Conservation (phyloP, 2,113 vertebrate species). For the Hippoglossus stenolepis region DNA sequence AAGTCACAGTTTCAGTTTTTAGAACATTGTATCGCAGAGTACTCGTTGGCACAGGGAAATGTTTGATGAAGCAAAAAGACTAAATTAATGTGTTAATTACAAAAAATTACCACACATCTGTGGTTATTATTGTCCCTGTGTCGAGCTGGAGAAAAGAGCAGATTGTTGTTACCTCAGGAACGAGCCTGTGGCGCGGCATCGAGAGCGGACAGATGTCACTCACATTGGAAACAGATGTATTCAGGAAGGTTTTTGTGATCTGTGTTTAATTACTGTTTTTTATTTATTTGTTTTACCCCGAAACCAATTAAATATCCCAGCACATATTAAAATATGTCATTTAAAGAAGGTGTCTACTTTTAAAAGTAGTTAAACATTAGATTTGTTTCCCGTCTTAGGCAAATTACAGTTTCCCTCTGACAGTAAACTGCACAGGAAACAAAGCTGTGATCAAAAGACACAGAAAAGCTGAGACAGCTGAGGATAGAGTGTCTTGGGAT, state of each 20-base stretch:
- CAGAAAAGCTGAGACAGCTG: too few species aligned
- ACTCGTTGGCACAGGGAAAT: neutral
- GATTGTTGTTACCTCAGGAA: conserved; percentile 15
- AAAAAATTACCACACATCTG: neutral
- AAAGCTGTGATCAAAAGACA: too few species aligned
- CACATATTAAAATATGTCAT: neutral
- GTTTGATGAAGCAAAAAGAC: neutral
- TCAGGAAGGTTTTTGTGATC: neutral
- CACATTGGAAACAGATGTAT: neutral
- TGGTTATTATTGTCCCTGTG: neutral
- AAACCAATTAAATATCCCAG: neutral
- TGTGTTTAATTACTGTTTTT: neutral
- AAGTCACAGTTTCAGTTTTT: neutral
- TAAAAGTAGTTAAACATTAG: neutral
- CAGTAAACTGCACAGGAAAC: too few species aligned
- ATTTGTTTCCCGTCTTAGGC: too few species aligned
- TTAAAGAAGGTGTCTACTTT: neutral
- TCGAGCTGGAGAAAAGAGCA: neutral
- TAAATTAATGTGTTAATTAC: conserved; percentile 3
- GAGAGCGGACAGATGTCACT: conserved; percentile 5
- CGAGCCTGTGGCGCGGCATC: neutral
- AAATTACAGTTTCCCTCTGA: too few species aligned
- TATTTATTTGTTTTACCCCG: neutral
- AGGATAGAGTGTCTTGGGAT: neutral
- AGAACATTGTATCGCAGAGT: neutral